Percentiles rank a stretch among this genome's conserved stretches.
phyloP scores from a whole-genome alignment of 2,113 vertebrate species.

The Emydura subglobosa region DNA sequence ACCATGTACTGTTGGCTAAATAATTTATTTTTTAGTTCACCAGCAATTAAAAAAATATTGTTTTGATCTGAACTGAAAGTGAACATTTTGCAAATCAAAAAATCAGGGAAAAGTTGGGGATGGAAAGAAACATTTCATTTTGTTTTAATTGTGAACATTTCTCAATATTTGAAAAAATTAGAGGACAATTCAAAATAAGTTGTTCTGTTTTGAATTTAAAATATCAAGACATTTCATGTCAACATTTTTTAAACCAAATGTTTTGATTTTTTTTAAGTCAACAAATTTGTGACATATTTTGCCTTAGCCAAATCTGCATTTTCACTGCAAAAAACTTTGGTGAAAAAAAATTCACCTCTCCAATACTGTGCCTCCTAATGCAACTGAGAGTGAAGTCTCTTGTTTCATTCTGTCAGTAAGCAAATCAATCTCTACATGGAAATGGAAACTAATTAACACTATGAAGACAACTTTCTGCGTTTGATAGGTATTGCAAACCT shows the following conservation, averaged over 20 bases:
- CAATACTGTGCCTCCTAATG: slow-evolving; percentile 37
- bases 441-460: slow-evolving; percentile 66
- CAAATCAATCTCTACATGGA: slow-evolving; percentile 43
- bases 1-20: background rate
- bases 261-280: background rate
- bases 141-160: background rate
- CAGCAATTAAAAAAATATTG: background rate
- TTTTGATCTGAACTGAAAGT: background rate
- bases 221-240: background rate
- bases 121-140: background rate
- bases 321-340: background rate
- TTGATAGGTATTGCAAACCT: slow-evolving; percentile 41
- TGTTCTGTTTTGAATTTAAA: background rate
- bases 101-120: background rate
- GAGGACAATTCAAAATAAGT: background rate
- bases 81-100: background rate
- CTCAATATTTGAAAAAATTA: background rate
- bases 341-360: background rate
- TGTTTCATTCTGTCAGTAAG: slow-evolving; percentile 59
- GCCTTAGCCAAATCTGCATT: background rate
- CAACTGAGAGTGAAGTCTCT: slow-evolving; percentile 41
- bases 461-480: slow-evolving; percentile 36
- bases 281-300: background rate
- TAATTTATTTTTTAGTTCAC: background rate
- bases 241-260: background rate